phyloP scores from a whole-genome alignment of 2,888 invertebrate species.

The Dione vanillae region DNA sequence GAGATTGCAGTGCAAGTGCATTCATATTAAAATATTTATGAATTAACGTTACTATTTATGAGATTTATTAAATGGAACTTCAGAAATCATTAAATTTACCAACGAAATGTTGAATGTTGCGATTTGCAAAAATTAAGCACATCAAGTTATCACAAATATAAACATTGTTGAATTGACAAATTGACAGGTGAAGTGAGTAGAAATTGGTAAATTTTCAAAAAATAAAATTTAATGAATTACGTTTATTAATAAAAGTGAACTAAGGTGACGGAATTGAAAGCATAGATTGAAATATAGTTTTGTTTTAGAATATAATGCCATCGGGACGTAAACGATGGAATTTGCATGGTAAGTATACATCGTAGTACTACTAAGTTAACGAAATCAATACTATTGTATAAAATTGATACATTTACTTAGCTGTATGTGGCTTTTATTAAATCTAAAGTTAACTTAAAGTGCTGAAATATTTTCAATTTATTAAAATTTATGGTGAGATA shows the following conservation, averaged over 20 bases:
- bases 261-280: neutral
- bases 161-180: conserved; percentile 39
- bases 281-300: neutral
- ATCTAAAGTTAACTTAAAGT: neutral
- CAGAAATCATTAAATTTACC: neutral
- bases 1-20: neutral
- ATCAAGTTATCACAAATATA: conserved; percentile 26
- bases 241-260: neutral
- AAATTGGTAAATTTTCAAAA: conserved; percentile 39
- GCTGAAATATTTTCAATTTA: neutral
- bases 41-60: neutral
- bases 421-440: neutral
- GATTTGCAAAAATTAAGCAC: conserved; percentile 33
- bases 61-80: neutral
- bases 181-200: conserved; percentile 30
- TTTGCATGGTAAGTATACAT: conserved; percentile 85
- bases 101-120: conserved; percentile 23
- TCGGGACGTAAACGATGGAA: conserved; percentile 91
- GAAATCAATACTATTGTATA: conserved; percentile 14
- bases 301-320: conserved; percentile 66
- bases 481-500: conserved; percentile 9
- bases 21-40: neutral
- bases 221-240: conserved; percentile 23
- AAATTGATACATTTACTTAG: neutral
- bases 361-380: conserved; percentile 11